These are phyloP conservation scores for Etia nguti DNA, from an alignment of 2,113 vertebrate genomes.

Conservation along the genomic window DNA sequence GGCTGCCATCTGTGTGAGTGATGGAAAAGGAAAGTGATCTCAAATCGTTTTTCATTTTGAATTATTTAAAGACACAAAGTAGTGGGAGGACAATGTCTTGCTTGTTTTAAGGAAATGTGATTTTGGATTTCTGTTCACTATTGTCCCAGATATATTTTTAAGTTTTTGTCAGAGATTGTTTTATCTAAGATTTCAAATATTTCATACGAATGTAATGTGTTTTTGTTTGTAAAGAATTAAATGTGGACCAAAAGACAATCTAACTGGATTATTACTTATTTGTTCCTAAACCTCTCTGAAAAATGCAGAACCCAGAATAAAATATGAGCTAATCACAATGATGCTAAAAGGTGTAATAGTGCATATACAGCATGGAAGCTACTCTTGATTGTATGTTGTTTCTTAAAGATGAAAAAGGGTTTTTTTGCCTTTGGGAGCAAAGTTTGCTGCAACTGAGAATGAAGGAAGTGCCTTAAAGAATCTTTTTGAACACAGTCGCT, in stretches of 20 bases:
- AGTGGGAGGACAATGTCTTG: neutral
- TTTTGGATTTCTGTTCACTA: neutral
- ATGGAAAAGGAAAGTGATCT: constrained; percentile 31
- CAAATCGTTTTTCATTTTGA: constrained; percentile 8
- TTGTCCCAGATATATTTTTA: neutral
- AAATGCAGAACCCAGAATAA: neutral
- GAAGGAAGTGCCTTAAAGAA: neutral
- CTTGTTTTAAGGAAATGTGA: neutral
- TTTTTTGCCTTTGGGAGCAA: neutral
- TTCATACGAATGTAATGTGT: neutral
- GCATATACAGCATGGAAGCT: neutral
- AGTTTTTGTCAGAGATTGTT: neutral
- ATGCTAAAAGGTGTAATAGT: neutral
- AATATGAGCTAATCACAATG: neutral
- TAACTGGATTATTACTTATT: neutral
- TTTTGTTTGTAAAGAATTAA: neutral
- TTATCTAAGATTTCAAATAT: neutral
- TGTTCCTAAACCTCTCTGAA: neutral
- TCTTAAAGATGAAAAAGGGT: neutral
- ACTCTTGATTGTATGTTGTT: neutral
- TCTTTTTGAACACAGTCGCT: neutral
- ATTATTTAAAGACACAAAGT: constrained; percentile 17
- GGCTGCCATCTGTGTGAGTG: constrained; percentile 36
- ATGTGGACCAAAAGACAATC: neutral
- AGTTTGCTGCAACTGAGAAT: neutral